Percentiles rank a stretch among this genome's conserved stretches.
Evolutionary conservation across 2,888 invertebrate species (phyloP).

Genomic region (Tenthredo scrophulariae): DNA sequence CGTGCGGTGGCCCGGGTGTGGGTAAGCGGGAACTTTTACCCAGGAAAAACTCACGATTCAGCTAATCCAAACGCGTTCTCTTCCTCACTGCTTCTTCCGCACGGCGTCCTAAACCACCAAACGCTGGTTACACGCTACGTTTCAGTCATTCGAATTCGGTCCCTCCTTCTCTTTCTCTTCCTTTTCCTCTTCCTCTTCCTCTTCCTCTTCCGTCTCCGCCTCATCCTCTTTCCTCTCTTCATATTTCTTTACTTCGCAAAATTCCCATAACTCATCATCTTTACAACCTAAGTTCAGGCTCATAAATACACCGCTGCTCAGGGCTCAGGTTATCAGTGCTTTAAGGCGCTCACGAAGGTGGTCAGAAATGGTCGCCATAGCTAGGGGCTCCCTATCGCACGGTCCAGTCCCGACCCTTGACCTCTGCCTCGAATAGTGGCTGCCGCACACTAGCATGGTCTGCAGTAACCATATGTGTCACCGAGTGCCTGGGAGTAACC

Average conservation of each 20-base stretch:
- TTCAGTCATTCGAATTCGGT: conserved; percentile 23
- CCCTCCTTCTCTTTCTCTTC: neutral
- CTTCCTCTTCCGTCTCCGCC: neutral
- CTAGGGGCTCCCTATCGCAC: conserved; percentile 71
- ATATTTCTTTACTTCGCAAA: neutral
- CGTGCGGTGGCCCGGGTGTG: conserved; percentile 41
- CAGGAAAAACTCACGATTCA: conserved; percentile 23
- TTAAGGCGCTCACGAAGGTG: conserved; percentile 45
- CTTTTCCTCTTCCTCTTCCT: neutral
- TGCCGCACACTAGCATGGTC: conserved; percentile 5
- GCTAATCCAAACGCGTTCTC: conserved; percentile 20
- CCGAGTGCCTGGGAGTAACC: neutral
- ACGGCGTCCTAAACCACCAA: conserved; percentile 10
- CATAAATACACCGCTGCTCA: conserved; percentile 29
- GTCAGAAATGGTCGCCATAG: conserved; percentile 57
- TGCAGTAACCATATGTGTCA: conserved; percentile 13
- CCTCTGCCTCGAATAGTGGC: conserved; percentile 6
- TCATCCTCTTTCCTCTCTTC: neutral
- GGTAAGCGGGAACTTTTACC: conserved; percentile 32
- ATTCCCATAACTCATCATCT: conserved; percentile 48
- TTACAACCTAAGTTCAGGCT: conserved; percentile 18
- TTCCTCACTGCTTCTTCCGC: conserved; percentile 24
- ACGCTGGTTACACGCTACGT: conserved; percentile 25
- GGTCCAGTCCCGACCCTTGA: conserved; percentile 70
- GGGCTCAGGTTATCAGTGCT: conserved; percentile 48